Conservation (phyloP, 2,888 invertebrate species). For the Tanypteryx hageni region DNA sequence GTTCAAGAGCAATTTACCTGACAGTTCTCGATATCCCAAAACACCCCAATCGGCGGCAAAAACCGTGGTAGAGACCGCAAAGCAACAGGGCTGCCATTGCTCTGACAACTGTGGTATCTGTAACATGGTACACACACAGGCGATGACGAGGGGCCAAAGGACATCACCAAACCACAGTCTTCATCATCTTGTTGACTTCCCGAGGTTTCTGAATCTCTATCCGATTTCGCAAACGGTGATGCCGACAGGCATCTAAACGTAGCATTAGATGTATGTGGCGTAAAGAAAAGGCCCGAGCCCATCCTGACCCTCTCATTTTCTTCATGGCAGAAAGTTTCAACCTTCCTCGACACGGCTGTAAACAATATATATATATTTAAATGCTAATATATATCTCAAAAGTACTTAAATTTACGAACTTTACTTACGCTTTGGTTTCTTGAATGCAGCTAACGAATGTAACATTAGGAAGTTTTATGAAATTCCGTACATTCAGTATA, state of each 20-base stretch:
- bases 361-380: not conserved
- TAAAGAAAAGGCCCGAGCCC: constrained; percentile 40
- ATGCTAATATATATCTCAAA: too few species aligned
- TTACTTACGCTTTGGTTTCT: constrained; percentile 50
- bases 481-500: constrained; percentile 6
- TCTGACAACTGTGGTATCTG: constrained; percentile 46
- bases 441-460: constrained; percentile 20
- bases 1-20: constrained; percentile 76
- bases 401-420: not conserved
- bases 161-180: constrained; percentile 55
- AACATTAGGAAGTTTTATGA: constrained; percentile 6
- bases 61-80: constrained; percentile 47
- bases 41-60: constrained; percentile 87
- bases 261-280: constrained; percentile 6
- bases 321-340: constrained; percentile 21
- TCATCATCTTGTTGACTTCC: constrained; percentile 29
- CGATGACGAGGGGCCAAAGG: constrained; percentile 36
- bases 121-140: constrained; percentile 55
- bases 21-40: constrained; percentile 97
- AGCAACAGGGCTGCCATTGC: constrained; percentile 53
- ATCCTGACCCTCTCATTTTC: constrained; percentile 40
- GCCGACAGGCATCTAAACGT: constrained; percentile 52
- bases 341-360: constrained; percentile 43
- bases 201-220: constrained; percentile 45
- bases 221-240: constrained; percentile 42